These are phyloP conservation scores for Forficula auricularia DNA, from an alignment of 1,140 invertebrate genomes.

Conservation along the genomic window DNA sequence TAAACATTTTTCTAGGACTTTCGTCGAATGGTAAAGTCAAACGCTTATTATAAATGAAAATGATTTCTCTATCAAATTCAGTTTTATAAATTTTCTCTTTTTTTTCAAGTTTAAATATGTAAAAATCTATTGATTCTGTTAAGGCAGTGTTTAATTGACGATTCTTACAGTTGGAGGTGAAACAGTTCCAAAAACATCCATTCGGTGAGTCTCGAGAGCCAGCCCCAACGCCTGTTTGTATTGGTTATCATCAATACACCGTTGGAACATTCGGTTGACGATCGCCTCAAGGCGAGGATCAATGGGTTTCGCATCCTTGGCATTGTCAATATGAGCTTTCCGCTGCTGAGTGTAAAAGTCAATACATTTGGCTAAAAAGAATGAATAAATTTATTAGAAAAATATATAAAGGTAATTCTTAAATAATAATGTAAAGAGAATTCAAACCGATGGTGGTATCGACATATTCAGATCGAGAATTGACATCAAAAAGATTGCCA, in stretches of 20 bases:
- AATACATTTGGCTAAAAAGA: conserved; percentile 67
- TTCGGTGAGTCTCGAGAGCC: conserved; percentile 82
- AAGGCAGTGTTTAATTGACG: conserved; percentile 81
- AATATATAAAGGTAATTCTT: neutral
- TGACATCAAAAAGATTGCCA: conserved; percentile 85
- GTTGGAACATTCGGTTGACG: conserved; percentile 91
- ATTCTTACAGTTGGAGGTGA: too few relatives aligned
- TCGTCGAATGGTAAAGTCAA: too few relatives aligned
- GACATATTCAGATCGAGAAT: conserved; percentile 83
- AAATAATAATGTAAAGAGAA: too few relatives aligned
- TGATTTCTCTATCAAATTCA: too few relatives aligned
- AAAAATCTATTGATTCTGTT: conserved; percentile 49
- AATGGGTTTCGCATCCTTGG: conserved; percentile 47
- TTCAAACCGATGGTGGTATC: conserved; percentile 78
- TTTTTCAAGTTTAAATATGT: too few relatives aligned
- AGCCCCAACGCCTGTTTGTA: conserved; percentile 86
- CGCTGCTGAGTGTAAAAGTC: conserved; percentile 84
- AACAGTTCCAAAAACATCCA: conserved; percentile 96
- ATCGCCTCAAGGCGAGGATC: conserved; percentile 82
- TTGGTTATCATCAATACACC: conserved; percentile 66
- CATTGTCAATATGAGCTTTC: conserved; percentile 43
- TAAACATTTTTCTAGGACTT: too few relatives aligned
- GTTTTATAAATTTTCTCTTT: too few relatives aligned
- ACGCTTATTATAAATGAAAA: too few relatives aligned
- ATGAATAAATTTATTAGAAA: conserved; percentile 10